A percentile compares a stretch with the other conserved stretches of the same genome.
Conservation (phyloP, 1,140 invertebrate species). For the Solen grandis region DNA sequence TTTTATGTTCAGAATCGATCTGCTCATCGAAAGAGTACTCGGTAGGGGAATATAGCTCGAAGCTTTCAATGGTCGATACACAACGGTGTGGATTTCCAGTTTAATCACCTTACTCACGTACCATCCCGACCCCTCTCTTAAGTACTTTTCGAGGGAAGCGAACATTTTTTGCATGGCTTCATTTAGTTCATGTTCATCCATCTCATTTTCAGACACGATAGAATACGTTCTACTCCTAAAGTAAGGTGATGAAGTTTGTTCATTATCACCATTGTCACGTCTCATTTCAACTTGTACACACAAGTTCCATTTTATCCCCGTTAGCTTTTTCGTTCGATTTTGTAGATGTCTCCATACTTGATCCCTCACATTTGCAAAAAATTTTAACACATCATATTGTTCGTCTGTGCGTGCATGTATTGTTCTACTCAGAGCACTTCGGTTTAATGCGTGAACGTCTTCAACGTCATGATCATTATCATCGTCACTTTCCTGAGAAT, state of each 20-base stretch:
- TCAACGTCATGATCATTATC: not conserved
- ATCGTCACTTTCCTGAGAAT: not conserved
- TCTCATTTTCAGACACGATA: conserved; percentile 14
- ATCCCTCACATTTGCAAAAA: conserved; percentile 32
- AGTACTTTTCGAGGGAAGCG: too few species aligned
- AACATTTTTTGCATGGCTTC: conserved; percentile 38
- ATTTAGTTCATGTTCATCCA: conserved; percentile 32
- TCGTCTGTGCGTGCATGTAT: conserved; percentile 12
- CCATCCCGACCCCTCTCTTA: conserved; percentile 27
- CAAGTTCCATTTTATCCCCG: conserved; percentile 38
- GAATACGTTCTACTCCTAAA: conserved; percentile 30
- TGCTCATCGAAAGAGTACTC: not conserved
- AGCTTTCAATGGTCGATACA: conserved; percentile 19
- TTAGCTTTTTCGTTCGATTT: not conserved
- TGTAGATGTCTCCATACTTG: conserved; percentile 13
- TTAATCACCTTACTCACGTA: conserved; percentile 27
- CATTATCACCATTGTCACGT: conserved; percentile 3
- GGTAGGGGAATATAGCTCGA: conserved; percentile 30
- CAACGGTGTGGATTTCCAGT: conserved; percentile 27
- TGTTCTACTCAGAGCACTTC: conserved; percentile 10
- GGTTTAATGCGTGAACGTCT: not conserved
- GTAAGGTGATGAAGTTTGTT: not conserved
- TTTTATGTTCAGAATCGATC: conserved; percentile 20
- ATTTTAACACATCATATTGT: conserved; percentile 17
- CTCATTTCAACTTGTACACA: conserved; percentile 35